Evolutionary conservation across 2,113 vertebrate genomes (phyloP).

Genomic region (Oncorhynchus nerka): DNA sequence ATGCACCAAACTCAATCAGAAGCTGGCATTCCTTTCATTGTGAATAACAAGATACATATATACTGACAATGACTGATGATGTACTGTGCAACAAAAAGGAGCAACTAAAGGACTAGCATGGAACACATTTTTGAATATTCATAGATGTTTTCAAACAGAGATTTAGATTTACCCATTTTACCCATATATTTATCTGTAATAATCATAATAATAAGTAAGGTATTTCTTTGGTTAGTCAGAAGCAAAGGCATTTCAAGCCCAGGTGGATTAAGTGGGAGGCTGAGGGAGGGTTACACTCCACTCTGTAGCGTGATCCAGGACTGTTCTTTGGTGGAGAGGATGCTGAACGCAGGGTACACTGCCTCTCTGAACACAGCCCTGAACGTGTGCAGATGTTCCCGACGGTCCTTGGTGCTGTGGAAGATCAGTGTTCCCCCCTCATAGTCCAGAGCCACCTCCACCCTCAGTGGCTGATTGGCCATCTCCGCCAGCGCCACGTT

Average conservation of each 20-base stretch:
- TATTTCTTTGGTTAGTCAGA: not conserved
- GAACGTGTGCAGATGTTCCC: conserved; percentile 70
- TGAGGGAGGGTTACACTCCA: conserved; percentile 20
- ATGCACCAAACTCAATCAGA: too few relatives aligned
- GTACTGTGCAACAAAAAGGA: too few relatives aligned
- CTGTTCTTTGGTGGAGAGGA: conserved; percentile 66
- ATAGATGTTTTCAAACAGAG: not conserved
- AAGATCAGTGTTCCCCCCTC: conserved; percentile 61
- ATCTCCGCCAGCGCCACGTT: conserved; percentile 43
- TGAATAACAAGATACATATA: too few relatives aligned
- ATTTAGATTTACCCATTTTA: not conserved
- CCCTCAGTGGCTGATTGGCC: conserved; percentile 24
- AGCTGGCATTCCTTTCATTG: too few relatives aligned
- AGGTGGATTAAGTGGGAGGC: not conserved
- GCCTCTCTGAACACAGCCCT: conserved; percentile 60
- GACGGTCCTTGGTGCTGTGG: conserved; percentile 52
- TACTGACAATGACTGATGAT: too few relatives aligned
- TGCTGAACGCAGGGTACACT: conserved; percentile 69
- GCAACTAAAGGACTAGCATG: not conserved
- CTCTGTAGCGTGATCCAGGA: conserved; percentile 72
- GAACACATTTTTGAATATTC: not conserved
- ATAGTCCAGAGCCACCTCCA: conserved; percentile 65
- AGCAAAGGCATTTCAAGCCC: not conserved
- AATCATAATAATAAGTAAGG: too few relatives aligned
- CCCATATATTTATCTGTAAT: too few relatives aligned